phyloP scores from a whole-genome alignment of 2,113 vertebrate genomes.

The Peromyscus leucopus region DNA sequence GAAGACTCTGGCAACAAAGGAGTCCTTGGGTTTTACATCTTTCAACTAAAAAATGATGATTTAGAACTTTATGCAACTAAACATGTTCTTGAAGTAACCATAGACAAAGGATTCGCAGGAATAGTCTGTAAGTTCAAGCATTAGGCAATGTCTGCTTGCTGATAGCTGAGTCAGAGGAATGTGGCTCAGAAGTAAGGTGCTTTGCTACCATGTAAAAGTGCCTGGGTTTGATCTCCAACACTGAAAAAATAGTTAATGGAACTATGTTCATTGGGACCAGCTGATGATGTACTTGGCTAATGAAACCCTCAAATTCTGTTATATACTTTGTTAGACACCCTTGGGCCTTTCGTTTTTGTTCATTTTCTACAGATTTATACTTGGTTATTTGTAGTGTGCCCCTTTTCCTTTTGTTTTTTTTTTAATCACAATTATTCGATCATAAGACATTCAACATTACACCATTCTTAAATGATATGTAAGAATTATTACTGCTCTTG shows the following conservation, averaged over 20 bases:
- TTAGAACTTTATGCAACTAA: not conserved
- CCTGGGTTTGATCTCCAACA: not conserved
- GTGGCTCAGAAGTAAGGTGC: not conserved
- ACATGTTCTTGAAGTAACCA: not conserved
- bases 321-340: not conserved
- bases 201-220: not conserved
- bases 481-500: not conserved
- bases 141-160: not conserved
- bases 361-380: not conserved
- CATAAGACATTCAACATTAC: not conserved
- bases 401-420: not conserved
- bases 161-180: not conserved
- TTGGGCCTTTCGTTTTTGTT: not conserved
- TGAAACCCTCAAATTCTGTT: not conserved
- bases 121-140: not conserved
- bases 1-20: too few species aligned
- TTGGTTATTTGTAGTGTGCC: accelerated
- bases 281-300: not conserved
- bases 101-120: not conserved
- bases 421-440: not conserved
- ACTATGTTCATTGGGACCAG: not conserved
- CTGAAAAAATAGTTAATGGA: not conserved
- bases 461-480: not conserved
- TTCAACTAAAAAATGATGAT: not conserved
- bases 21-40: not conserved